phyloP scores from a whole-genome alignment of 2,797 vertebrate species.

The Avahi laniger region DNA sequence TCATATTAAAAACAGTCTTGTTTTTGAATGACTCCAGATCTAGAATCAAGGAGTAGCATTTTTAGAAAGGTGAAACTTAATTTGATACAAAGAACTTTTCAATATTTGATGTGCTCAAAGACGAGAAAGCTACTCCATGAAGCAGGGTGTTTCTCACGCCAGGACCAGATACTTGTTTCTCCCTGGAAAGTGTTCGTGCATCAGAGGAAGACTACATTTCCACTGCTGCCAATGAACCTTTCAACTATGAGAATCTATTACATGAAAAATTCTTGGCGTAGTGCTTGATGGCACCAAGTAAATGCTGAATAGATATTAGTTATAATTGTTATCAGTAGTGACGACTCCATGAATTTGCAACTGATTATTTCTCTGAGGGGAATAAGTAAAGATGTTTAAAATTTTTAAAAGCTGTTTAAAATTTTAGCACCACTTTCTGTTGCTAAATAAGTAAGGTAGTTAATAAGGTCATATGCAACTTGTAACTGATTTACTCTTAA shows the following conservation, averaged over 20 bases:
- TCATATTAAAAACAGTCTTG: not conserved
- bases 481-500: constrained; percentile 35
- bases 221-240: not conserved
- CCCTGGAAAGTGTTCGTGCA: not conserved
- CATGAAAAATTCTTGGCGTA: not conserved
- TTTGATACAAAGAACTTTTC: not conserved
- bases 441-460: constrained; percentile 39
- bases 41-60: not conserved
- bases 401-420: constrained; percentile 48
- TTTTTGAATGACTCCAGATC: not conserved
- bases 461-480: constrained; percentile 4
- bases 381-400: constrained; percentile 28
- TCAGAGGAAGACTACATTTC: not conserved
- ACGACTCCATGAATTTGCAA: not conserved
- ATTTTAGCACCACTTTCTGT: constrained; percentile 3
- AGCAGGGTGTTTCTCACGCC: not conserved
- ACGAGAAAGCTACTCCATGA: not conserved
- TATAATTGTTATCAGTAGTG: not conserved
- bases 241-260: not conserved
- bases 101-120: not conserved
- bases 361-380: not conserved
- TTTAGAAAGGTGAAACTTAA: not conserved
- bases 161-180: not conserved
- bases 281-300: not conserved
- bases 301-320: not conserved